Base-by-base conservation (phyloP, 2,113 vertebrate species). In the Lutjanus erythropterus region DNA sequence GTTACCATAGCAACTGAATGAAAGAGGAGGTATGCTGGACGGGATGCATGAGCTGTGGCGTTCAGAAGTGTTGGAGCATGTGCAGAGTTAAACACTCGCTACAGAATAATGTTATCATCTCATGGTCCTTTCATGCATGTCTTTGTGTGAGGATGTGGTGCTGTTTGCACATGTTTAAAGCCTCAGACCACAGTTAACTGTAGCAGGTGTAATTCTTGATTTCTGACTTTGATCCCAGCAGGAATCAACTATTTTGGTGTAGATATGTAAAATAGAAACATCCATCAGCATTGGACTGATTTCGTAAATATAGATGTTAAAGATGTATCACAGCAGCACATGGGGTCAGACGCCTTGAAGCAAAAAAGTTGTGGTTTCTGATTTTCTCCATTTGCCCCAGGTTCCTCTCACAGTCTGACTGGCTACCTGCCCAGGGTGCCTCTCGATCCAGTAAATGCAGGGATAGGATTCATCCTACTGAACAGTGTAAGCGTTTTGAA, bases 1-100 rank as follows among this genome's bases (percentile, higher is more conserved):
- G 86, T 82, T 79, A 31, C 86, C 70, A 85, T 88, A 68, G 78
- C 86, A 85, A 88, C 86, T 49, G 64, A 31, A 75, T 33, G 18
- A 55, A 53, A 81, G 33, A 71, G 6, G 58, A 55, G 37, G 59
- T 67, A 55, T 49, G 47, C 42, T 53, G 25, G 62, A 56, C 0
- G 11, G 60, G 29, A 69, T 46, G 41, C 66, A 81, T 35, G 31
- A 50, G 39, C 66, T 29, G 66, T 27, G 35, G 23, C 2, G 4
- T 60, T 59, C 9, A 33, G 27, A 60, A 56, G 41, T 71, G 52
- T 55, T n/a, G 3, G 14, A n/a, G 66, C 39, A 21, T 60, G 60
- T 60, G 37, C 41, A 31, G 31, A 67, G 9, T 53, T 67, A 12
- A 35, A 71, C 31, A 21, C 9, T 42, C 18, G 9, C 37, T 14